A percentile compares a stretch with the other conserved stretches of the same genome.
Conservation (phyloP, 1,140 invertebrate genomes). For the Dendrolimus punctatus region DNA sequence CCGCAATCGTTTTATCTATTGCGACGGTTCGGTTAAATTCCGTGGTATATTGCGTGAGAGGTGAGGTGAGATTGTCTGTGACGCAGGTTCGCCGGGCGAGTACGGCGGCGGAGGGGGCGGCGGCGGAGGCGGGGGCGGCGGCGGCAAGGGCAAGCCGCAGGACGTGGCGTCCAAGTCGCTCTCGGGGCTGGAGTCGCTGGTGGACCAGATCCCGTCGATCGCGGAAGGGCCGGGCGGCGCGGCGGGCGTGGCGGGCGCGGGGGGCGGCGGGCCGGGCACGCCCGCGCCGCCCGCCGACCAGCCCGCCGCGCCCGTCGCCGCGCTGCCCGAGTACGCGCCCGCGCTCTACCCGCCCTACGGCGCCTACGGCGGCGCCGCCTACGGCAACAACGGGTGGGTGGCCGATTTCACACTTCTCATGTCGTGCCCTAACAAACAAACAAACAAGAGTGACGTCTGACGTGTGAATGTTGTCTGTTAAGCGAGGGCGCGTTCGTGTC, state of each 20-base stretch:
- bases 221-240: conserved; percentile 72
- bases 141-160: conserved; percentile 69
- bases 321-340: conserved; percentile 57
- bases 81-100: conserved; percentile 47
- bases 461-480: background rate
- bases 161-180: conserved; percentile 90
- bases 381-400: conserved; percentile 46
- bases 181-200: conserved; percentile 90
- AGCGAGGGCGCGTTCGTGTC: background rate
- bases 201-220: conserved; percentile 93
- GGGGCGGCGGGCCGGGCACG: conserved; percentile 14
- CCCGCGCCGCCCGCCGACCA: conserved; percentile 8
- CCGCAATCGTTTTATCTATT: conserved; percentile 9
- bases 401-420: background rate
- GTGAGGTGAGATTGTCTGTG: too few species aligned
- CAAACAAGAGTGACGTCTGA: too few species aligned
- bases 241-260: conserved; percentile 15
- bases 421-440: too few species aligned
- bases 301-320: conserved; percentile 25
- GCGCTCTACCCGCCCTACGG: conserved; percentile 47
- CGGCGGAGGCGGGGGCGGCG: conserved; percentile 10
- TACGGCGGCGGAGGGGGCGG: conserved; percentile 28
- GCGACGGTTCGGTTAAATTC: too few species aligned
- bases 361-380: conserved; percentile 41
- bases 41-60: too few species aligned